Evolutionary conservation across 2,888 invertebrate genomes (phyloP).

Genomic region (Agrotis clavis): DNA sequence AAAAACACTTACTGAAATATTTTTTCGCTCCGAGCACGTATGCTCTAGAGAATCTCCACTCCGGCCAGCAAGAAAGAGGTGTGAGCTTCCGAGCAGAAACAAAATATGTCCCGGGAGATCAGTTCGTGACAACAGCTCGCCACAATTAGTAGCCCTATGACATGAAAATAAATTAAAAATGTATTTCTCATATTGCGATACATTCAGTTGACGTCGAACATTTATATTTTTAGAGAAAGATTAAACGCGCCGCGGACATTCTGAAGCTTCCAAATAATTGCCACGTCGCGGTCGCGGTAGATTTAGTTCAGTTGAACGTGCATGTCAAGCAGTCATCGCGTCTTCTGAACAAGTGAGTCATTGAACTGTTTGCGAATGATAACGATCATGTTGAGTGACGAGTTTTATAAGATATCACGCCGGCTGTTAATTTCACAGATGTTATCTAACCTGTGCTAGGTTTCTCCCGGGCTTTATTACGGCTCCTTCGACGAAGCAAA

Average conservation of each 20-base stretch:
- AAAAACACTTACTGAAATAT: too few relatives aligned
- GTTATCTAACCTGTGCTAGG: constrained; percentile 19
- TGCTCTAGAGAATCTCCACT: too few relatives aligned
- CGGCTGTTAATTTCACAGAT: constrained; percentile 2
- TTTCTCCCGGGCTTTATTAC: constrained; percentile 4
- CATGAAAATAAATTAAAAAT: too few relatives aligned
- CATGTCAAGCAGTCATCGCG: not conserved
- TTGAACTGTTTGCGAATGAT: constrained; percentile 9
- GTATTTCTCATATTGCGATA: constrained; percentile 1
- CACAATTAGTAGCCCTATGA: too few relatives aligned
- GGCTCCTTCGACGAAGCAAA: constrained; percentile 1
- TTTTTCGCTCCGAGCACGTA: too few relatives aligned
- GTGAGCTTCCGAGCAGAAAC: too few relatives aligned
- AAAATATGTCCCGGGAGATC: too few relatives aligned
- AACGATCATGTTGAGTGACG: not conserved
- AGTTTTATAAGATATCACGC: not conserved
- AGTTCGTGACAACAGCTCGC: too few relatives aligned
- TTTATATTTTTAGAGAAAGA: constrained; percentile 5
- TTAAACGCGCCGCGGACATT: not conserved
- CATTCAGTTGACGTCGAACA: not conserved
- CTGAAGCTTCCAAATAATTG: not conserved
- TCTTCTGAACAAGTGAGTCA: not conserved
- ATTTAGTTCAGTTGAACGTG: not conserved
- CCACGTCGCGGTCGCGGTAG: not conserved
- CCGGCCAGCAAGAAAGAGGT: too few relatives aligned